Conservation (phyloP, 2,888 invertebrate species). For the Xestoiulus laeticollis region DNA sequence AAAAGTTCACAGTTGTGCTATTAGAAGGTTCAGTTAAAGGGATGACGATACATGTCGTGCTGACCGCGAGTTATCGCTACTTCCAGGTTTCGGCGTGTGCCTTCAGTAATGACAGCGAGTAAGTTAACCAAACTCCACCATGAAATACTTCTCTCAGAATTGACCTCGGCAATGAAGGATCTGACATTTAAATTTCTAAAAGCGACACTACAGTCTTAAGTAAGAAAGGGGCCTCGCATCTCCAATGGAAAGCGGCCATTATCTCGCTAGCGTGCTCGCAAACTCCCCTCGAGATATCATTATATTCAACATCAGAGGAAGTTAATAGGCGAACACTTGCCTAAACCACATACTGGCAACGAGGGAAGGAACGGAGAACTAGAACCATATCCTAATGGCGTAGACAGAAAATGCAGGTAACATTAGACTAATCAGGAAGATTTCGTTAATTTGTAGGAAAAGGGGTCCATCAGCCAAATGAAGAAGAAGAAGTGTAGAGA, state of each 20-base stretch:
- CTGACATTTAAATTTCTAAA: neutral
- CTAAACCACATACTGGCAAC: conserved; percentile 5
- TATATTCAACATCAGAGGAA: conserved; percentile 1
- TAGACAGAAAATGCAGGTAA: neutral
- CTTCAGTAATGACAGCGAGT: no score
- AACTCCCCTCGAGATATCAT: conserved; percentile 23
- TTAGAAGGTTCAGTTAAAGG: no score
- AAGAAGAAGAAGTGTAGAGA: neutral
- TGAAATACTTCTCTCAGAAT: no score
- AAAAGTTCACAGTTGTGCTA: no score
- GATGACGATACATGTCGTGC: no score
- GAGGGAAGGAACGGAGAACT: neutral
- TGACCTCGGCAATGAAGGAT: no score
- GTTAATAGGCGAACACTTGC: conserved; percentile 15
- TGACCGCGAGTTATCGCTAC: no score
- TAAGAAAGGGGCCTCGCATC: neutral
- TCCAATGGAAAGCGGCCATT: neutral
- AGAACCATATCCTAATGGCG: neutral
- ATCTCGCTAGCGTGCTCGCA: neutral
- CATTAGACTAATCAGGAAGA: conserved; percentile 10
- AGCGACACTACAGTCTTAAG: neutral
- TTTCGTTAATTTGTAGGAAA: neutral
- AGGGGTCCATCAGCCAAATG: neutral
- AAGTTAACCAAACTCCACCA: no score
- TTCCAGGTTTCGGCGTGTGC: no score